Evolutionary conservation across 2,797 vertebrate genomes (phyloP), one percentile per base, ranked within the genome.

Genomic region (Mormyrops attenuatus): DNA sequence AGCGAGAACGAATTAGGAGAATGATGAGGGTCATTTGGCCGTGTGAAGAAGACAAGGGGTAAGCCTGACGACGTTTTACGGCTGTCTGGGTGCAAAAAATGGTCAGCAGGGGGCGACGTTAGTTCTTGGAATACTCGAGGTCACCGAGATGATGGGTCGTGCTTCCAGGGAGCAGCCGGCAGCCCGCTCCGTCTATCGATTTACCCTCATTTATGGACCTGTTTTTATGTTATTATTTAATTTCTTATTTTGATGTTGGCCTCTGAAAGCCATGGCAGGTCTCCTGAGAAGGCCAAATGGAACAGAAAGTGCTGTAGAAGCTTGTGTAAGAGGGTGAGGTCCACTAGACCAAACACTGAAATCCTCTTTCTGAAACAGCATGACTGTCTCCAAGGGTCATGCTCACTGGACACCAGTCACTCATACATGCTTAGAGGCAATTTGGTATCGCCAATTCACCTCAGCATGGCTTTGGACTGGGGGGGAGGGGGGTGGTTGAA

Each of bases 301-400:
- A 82, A 57, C 11, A 89, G 69, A 57, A 6, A n/a, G 73, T 80
- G 73, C 13, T 44, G 38, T 9, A 44, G 38, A 44, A 44, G 9
- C 17, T 80, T 44, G 15, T 8, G 73, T 38, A n/a, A 55, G 49
- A 38, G 55, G 5, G 44, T 22, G 85, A 82, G 52, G 38, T 26
- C 2, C 15, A 20, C 5, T 73, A 60, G 47, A n/a, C 53, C 85
- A 6, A 8, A 92, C 88, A 89, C 26, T 88, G 50, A 90, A 90
- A 92, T 90, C 52, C 88, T 91, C 89, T 91, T 89, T 88, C 63
- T 82, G 69, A 9, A 15, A 50, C 30, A 69, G 41, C 89, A 22
- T 17, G 20, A 20, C 44, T 13, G 57, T 60, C 30, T 69, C 63
- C 49, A 88, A 80, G 77, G 63, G 9, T 7, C 53, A 41, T 30